Evolutionary conservation across 2,113 vertebrate genomes (phyloP).

Genomic region (Phyllostomus hastatus): DNA sequence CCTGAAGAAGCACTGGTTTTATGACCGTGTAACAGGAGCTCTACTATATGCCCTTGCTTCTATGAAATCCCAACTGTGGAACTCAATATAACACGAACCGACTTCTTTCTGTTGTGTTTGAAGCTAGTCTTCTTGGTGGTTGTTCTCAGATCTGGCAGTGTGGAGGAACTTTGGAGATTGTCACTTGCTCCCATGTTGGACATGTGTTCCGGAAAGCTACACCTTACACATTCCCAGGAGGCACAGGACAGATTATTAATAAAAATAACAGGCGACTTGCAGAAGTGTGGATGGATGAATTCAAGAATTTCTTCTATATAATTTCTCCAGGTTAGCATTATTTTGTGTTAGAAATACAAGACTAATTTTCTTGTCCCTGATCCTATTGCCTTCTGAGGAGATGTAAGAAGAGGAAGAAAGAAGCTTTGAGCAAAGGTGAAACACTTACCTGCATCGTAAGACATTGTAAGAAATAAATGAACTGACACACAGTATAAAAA

Average conservation of each 20-base stretch:
- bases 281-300: constrained; percentile 99
- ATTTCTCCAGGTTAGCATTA: constrained; percentile 94
- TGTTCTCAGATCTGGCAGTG: constrained; percentile 96
- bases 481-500: neutral
- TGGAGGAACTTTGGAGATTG: constrained; percentile 97
- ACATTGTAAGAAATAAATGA: neutral
- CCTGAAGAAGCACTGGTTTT: neutral
- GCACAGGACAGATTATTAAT: constrained; percentile 99
- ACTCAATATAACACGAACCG: neutral
- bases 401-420: neutral
- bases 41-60: neutral
- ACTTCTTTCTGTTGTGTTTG: neutral
- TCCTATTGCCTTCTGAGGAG: constrained; percentile 1
- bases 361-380: neutral
- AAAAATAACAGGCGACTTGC: constrained; percentile 98
- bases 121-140: neutral
- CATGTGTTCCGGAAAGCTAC: constrained; percentile 99
- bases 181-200: constrained; percentile 98
- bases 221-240: constrained; percentile 97
- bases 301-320: constrained; percentile 99
- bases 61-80: neutral
- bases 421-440: neutral
- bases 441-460: neutral
- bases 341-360: constrained; percentile 38
- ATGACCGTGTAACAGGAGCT: neutral